Conservation (phyloP, 2,113 vertebrate genomes). For the Manacus vitellinus region DNA sequence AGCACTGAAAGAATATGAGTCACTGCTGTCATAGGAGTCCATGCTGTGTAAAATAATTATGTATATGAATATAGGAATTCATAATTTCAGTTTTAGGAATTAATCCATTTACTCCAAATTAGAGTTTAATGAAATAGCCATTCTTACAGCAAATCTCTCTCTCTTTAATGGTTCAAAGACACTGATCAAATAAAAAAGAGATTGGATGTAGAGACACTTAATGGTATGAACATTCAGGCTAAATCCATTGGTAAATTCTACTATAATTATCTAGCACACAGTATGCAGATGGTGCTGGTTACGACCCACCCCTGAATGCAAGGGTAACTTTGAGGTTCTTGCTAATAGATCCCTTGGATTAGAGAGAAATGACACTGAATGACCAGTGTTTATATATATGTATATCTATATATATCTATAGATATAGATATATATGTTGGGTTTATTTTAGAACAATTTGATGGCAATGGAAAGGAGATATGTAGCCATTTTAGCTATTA, state of each 20-base stretch:
- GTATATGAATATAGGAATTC: neutral
- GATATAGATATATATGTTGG: neutral
- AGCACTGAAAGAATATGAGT: neutral
- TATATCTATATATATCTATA: too few relatives aligned
- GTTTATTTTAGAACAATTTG: neutral
- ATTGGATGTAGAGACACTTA: neutral
- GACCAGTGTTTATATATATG: neutral
- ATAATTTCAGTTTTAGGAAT: neutral
- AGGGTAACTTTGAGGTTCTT: neutral
- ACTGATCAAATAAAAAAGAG: neutral
- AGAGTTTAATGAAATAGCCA: neutral
- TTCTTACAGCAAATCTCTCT: neutral
- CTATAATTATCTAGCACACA: neutral
- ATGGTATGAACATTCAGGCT: neutral
- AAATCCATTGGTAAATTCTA: neutral
- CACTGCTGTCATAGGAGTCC: neutral
- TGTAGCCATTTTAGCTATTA: neutral
- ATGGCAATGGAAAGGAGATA: neutral
- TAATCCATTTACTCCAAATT: neutral
- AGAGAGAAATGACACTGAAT: neutral
- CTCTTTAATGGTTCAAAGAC: neutral
- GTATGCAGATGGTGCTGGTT: neutral
- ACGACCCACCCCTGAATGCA: accelerated
- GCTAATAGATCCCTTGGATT: neutral
- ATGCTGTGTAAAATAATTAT: neutral